Evolutionary conservation across 1,140 invertebrate species (phyloP).

Genomic region (Platorchestia sp.): DNA sequence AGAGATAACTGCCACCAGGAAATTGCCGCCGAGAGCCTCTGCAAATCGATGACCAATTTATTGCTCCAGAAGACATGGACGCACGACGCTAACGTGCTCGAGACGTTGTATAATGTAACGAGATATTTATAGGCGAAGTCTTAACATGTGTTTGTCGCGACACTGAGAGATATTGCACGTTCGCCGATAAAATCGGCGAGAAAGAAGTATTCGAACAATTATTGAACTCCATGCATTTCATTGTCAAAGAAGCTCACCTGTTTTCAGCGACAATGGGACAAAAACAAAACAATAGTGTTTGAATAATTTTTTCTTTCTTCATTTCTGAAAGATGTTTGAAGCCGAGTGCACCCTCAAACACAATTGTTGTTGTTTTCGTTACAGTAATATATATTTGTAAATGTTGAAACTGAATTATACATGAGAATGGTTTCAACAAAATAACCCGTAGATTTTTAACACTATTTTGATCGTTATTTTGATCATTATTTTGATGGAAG

Average conservation of each 20-base stretch:
- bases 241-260: not conserved
- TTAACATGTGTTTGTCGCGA: not conserved
- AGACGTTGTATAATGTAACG: constrained; percentile 1
- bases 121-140: not conserved
- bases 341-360: not conserved
- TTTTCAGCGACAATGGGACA: not conserved
- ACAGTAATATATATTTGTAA: no score
- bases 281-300: not conserved
- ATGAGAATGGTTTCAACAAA: no score
- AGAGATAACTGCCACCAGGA: not conserved
- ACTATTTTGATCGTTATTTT: no score
- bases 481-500: no score
- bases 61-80: not conserved
- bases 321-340: not conserved
- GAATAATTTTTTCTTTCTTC: not conserved
- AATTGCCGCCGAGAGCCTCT: not conserved
- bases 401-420: no score
- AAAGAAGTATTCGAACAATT: not conserved
- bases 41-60: constrained; percentile 1
- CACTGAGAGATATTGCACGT: not conserved
- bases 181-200: not conserved
- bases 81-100: not conserved
- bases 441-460: no score
- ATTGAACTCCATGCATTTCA: not conserved
- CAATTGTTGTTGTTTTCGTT: not conserved